Conservation (phyloP, 2,797 vertebrate species). For the Vultur gryphus region DNA sequence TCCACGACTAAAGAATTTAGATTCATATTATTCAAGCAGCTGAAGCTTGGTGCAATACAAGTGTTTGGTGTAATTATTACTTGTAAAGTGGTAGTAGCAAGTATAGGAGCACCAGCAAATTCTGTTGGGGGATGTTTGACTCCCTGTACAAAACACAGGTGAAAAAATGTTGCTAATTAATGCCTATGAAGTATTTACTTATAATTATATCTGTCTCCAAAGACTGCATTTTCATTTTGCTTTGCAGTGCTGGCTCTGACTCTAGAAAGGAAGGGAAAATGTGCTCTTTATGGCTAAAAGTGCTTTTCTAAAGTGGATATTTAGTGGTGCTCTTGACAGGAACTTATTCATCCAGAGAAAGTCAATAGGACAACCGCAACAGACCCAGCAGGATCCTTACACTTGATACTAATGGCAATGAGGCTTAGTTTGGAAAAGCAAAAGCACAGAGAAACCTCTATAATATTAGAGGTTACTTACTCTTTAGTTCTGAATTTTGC, state of each 20-base stretch:
- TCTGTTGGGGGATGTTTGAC: conserved; percentile 8
- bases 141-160: conserved; percentile 1
- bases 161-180: conserved; percentile 51
- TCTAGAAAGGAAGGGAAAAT: conserved; percentile 31
- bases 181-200: conserved; percentile 53
- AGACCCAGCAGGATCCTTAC: conserved; percentile 20
- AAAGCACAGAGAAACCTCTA: neutral
- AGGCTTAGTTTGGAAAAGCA: conserved; percentile 3
- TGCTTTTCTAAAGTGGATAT: conserved; percentile 58
- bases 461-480: neutral
- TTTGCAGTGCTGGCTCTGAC: neutral
- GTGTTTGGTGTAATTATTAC: conserved; percentile 8
- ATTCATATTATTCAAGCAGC: neutral
- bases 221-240: conserved; percentile 36
- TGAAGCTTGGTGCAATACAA: neutral
- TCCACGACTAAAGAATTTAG: neutral
- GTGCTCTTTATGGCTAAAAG: conserved; percentile 48
- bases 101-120: neutral
- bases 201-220: conserved; percentile 45
- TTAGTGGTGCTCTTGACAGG: conserved; percentile 55
- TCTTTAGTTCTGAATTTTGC: neutral
- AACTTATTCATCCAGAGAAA: conserved; percentile 52
- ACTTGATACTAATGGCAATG: conserved; percentile 7
- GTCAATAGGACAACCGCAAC: conserved; percentile 57
- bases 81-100: neutral